phyloP scores from a whole-genome alignment of 2,113 vertebrate species.

The Ammospiza caudacuta region DNA sequence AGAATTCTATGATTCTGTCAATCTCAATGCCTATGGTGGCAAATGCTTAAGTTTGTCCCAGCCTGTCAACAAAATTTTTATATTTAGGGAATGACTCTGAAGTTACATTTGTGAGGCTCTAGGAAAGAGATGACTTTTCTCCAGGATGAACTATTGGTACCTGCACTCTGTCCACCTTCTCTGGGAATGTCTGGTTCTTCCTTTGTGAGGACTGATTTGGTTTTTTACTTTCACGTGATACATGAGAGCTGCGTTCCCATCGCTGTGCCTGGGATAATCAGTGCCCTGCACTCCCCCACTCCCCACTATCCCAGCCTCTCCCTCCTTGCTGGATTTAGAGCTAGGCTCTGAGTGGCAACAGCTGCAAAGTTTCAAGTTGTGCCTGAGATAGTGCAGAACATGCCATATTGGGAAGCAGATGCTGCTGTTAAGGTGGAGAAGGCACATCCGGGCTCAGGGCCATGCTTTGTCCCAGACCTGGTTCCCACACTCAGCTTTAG shows the following conservation, averaged over 20 bases:
- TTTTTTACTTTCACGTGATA: neutral
- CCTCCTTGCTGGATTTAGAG: constrained; percentile 34
- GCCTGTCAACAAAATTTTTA: neutral
- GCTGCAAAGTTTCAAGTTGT: constrained; percentile 64
- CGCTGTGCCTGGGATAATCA: neutral
- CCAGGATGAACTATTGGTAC: neutral
- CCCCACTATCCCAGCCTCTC: neutral
- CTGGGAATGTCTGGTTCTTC: neutral
- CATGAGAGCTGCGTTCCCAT: neutral
- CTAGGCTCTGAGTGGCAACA: constrained; percentile 32
- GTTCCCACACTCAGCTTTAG: constrained; percentile 34
- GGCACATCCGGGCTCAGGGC: constrained; percentile 12
- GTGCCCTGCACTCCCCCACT: neutral
- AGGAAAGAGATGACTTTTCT: neutral
- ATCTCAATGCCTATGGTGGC: neutral
- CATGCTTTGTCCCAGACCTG: neutral
- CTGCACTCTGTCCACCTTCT: neutral
- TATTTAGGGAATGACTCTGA: neutral
- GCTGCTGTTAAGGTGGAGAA: constrained; percentile 53
- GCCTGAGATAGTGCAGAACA: constrained; percentile 54
- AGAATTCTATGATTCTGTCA: neutral
- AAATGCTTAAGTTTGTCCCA: neutral
- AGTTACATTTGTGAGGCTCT: neutral
- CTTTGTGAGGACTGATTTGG: neutral
- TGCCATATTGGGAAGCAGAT: constrained; percentile 62